Evolutionary conservation across 2,888 invertebrate species (phyloP).

Genomic region (Apodemia mormo): DNA sequence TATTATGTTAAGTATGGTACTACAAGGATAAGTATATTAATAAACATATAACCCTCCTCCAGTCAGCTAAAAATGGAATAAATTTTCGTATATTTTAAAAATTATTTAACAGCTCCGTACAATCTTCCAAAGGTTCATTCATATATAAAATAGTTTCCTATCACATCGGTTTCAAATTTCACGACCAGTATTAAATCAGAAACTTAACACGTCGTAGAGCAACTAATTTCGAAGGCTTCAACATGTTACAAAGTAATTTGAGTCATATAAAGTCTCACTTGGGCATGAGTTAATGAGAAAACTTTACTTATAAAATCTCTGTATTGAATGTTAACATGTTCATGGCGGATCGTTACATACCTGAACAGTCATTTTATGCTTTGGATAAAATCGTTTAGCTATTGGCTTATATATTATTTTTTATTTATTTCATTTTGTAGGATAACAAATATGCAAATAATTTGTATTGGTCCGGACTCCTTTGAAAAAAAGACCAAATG

Average conservation of each 20-base stretch:
- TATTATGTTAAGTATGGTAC: no score
- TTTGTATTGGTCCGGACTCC: no score
- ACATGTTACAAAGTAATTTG: conserved; percentile 21
- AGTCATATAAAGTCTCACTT: conserved; percentile 33
- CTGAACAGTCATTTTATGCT: conserved; percentile 5
- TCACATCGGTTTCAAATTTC: conserved; percentile 2
- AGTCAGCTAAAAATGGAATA: no score
- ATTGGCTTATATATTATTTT: no score
- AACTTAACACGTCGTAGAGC: conserved; percentile 8
- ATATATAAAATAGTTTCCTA: neutral
- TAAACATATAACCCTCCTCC: no score
- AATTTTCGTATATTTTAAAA: no score
- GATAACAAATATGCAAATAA: no score
- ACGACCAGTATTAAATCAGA: conserved; percentile 5
- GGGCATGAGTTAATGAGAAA: conserved; percentile 43
- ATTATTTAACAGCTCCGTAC: no score
- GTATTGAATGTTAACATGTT: conserved; percentile 46
- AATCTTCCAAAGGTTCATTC: neutral
- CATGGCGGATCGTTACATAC: conserved; percentile 32
- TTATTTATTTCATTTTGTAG: no score
- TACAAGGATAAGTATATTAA: no score
- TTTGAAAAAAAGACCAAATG: no score
- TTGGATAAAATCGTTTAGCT: neutral
- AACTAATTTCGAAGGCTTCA: conserved; percentile 24
- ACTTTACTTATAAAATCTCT: conserved; percentile 44